Base-by-base conservation (phyloP, 2,113 vertebrate genomes). In the Collichthys lucidus region DNA sequence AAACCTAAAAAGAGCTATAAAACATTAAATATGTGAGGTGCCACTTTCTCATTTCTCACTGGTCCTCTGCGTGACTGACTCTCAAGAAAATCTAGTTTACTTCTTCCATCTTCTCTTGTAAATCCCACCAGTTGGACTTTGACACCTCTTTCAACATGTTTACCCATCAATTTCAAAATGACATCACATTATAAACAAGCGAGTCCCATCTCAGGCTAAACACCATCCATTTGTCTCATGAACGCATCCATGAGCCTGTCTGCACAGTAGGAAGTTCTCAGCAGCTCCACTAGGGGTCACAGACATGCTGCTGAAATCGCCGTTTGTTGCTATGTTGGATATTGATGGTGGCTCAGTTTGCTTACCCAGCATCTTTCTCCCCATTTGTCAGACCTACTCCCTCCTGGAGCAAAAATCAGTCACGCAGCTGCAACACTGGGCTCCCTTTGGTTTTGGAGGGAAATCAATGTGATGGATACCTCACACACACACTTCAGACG, bases 311-410 rank as follows among this genome's bases (percentile, higher is more conserved):
- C 40, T 24, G 26, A 44, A 78, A 73, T 46, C 24, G 14, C 73
- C 66, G 24, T 60, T 65, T 44, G 42, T 72, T 47, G 69, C 75
- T 61, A 20, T 42, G 71, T 16, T 44, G 60, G 77, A 86, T 88
- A 92, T 88, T 87, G 88, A 89, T 87, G 88, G 76, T 1, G 63
- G 60, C 74, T 79, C 77, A 57, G 68, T 89, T 86, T 91, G 91
- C 92, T 91, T 91, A 91, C 82, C 84, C 82, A 91, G 92, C 90
- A 80, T 79, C 84, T 85, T 83, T 82, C 74, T 15, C 20, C 69
- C 66, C 80, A 90, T 94, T 92, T 90, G 63, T 94, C 86, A 92
- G 64, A 87, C 24, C 82, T 42, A 72, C 64, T 84, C 62, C 84
- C 75, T 81, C 50, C 75, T 67, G 66, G 62, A 72, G 82, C 70